Conservation (phyloP, 2,888 invertebrate genomes). For the Heliothis peltigera region DNA sequence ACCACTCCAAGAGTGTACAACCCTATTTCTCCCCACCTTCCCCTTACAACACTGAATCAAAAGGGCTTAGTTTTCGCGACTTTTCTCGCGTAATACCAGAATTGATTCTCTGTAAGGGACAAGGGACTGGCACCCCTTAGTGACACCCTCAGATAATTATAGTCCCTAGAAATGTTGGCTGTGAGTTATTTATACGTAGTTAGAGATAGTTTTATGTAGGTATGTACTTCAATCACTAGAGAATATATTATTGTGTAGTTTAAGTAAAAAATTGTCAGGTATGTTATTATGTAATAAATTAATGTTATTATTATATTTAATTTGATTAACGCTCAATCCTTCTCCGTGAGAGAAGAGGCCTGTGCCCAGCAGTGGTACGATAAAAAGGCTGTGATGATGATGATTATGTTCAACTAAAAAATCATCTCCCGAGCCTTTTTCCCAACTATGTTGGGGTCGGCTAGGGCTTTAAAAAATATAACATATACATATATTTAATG, state of each 20-base stretch:
- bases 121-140: neutral
- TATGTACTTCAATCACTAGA: neutral
- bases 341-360: too few species aligned
- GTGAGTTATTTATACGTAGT: neutral
- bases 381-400: too few species aligned
- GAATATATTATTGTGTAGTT: neutral
- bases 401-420: too few species aligned
- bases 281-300: neutral
- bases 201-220: neutral
- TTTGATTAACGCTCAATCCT: neutral
- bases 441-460: too few species aligned
- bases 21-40: slow-evolving; percentile 6
- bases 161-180: neutral
- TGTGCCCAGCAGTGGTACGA: too few species aligned
- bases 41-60: slow-evolving; percentile 4
- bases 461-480: too few species aligned
- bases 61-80: slow-evolving; percentile 25
- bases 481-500: too few species aligned
- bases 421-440: too few species aligned
- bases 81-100: slow-evolving; percentile 13
- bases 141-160: neutral
- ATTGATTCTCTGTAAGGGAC: slow-evolving; percentile 42
- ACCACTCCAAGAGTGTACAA: neutral
- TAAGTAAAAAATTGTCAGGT: neutral
- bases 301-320: neutral